Base-by-base conservation (phyloP, 2,888 invertebrate genomes). In the Leucophenga montana region DNA sequence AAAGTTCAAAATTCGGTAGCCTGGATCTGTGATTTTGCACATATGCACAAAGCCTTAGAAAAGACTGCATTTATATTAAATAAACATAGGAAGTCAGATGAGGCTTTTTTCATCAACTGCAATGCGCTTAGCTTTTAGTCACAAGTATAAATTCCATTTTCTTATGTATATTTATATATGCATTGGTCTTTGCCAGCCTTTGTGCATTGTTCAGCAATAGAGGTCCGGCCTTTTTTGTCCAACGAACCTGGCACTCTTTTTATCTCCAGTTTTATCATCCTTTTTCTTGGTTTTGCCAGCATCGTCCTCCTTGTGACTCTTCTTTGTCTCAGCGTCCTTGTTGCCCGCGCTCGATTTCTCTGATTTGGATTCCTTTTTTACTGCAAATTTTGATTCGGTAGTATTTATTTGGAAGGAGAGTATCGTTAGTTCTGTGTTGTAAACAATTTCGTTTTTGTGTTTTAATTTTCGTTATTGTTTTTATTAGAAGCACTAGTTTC, bases 211-310 rank as follows among this genome's bases (percentile, higher is more conserved):
- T 54, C 54, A 20, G 54, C n/a, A 39, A 8, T 39, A 39, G 39
- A 39, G 11, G 39, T 5, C 39, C 39, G 39, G 39, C 16, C n/a
- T 54, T 13, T 6, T 54, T 18, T 54, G 54, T 9, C n/a, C 91
- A 89, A 89, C 83, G 71, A 89, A 91, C 91, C 91, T 90, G 88
- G 90, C 89, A 79, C 92, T 86, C 87, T 91, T 92, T 88, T 87
- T 88, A 61, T 88, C 89, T 73, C 90, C 89, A 68, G 85, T 74
- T 75, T 85, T 91, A 84, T 80, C 90, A 86, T 90, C 90, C 89
- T 74, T 86, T 71, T 82, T 84, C 72, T 84, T 82, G 31, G 74
- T 71, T 16, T 79, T 80, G 14, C 76, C 33, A 3, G 62, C 61
- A 8, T 83, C 78, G 11, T 85, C 86, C 11, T 85, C 85, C 69